phyloP scores from a whole-genome alignment of 2,113 vertebrate species.

The Zosterops pallidus region DNA sequence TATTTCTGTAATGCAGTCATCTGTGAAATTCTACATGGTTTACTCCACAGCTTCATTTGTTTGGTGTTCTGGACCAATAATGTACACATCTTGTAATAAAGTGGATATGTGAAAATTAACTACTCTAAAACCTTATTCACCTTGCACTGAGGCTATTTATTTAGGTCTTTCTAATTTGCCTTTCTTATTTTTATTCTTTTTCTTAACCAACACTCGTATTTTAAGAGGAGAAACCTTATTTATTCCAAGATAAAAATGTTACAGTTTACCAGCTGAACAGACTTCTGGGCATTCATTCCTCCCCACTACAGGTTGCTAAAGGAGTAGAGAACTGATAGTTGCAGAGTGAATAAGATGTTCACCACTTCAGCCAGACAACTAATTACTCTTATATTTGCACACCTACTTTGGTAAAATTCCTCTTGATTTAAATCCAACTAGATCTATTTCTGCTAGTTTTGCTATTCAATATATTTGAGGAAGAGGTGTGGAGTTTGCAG shows the following conservation, averaged over 20 bases:
- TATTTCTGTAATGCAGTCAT: background rate
- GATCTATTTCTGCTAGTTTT: background rate
- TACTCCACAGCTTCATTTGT: background rate
- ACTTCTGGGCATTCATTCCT: background rate
- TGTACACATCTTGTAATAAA: background rate
- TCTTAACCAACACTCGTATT: background rate
- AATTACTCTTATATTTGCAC: background rate
- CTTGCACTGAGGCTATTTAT: background rate
- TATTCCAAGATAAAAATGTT: background rate
- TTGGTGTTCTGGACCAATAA: background rate
- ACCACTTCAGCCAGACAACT: background rate
- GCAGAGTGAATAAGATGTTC: background rate
- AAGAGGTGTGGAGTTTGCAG: background rate
- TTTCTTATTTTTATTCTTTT: background rate
- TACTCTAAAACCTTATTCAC: background rate
- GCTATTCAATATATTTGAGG: background rate
- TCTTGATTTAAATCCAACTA: background rate
- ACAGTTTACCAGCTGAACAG: background rate
- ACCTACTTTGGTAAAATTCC: background rate
- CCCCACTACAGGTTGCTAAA: background rate
- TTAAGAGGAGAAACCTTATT: background rate
- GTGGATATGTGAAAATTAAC: background rate
- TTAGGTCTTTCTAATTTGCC: background rate
- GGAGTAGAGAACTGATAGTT: background rate
- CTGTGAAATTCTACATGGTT: conserved; percentile 5